phyloP scores from a whole-genome alignment of 2,797 vertebrate genomes.

The Sebastes ruberrimus region DNA sequence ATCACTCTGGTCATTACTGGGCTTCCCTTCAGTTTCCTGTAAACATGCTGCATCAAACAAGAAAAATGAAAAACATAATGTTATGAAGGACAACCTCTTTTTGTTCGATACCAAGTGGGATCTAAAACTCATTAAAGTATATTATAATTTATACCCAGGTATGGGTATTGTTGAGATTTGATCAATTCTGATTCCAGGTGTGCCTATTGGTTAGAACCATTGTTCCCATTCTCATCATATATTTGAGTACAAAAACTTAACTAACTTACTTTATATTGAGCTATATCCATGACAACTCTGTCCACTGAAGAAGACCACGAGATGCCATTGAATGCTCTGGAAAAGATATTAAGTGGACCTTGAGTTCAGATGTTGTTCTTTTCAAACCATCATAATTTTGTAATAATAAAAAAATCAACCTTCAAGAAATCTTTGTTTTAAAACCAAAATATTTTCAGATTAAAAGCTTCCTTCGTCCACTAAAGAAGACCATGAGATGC shows the following conservation, averaged over 20 bases:
- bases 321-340: too few species aligned
- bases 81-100: not conserved
- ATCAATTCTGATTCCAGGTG: not conserved
- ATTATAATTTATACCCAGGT: not conserved
- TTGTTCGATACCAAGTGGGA: not conserved
- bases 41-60: constrained; percentile 20
- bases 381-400: not conserved
- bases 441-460: too few species aligned
- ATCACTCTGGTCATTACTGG: constrained; percentile 25
- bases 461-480: too few species aligned
- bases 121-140: not conserved
- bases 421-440: too few species aligned
- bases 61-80: not conserved
- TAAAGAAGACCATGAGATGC: too few species aligned
- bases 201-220: not conserved
- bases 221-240: not conserved
- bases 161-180: not conserved
- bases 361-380: not conserved
- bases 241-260: not conserved
- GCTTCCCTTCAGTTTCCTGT: constrained; percentile 49
- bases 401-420: not conserved
- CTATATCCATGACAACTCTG: too few species aligned
- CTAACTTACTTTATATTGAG: not conserved
- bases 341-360: not conserved
- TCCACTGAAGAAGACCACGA: not conserved